Base-by-base conservation (phyloP, 2,113 vertebrate species). In the Prochilodus magdalenae region DNA sequence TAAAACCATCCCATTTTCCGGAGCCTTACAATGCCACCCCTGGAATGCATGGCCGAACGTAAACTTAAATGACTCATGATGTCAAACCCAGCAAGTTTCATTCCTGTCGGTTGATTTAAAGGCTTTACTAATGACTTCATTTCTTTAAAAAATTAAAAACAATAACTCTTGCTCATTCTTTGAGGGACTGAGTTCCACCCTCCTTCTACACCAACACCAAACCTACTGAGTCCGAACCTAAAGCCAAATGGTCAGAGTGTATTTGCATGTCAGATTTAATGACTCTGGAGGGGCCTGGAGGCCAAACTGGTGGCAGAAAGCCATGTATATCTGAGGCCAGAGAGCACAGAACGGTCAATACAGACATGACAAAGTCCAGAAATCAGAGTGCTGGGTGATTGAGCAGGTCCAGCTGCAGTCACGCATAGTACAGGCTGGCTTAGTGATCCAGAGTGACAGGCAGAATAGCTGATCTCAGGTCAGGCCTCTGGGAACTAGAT, bases 261-360 rank as follows among this genome's bases (percentile, higher is more conserved):
- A 74, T 74, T 55, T 70, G 73, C 59, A 40, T 77, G 73, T 67
- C 20, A 51, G 73, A 74, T 53, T 80, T 74, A 76, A 83, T 70
- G 77, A 77, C 36, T 77, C 6, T 33, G 30, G 57, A 30, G 59
- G 26, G 47, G 44, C 36, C 81, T 63, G 44, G 44, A 72, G 81
- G 77, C 65, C 57, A 66, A 55, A 44, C 57, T 66, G 67, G 75
- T 79, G 82, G 60, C 82, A 77, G 59, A 40, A 57, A 57, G 27
- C 40, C 51, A 55, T 47, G 51, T 59, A 60, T 47, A 33, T 30
- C 36, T 8, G 15, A 51, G 67, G 36, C 62, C 67, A 65, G 24
- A 70, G 63, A 80, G 57, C 70, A 53, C 18, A 24, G 20, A 75
- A 15, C 77, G 77, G 49, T 81, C 82, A 75, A 78, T 77, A 71